Conservation (phyloP, 2,888 invertebrate genomes). For the Clusia tigrina region DNA sequence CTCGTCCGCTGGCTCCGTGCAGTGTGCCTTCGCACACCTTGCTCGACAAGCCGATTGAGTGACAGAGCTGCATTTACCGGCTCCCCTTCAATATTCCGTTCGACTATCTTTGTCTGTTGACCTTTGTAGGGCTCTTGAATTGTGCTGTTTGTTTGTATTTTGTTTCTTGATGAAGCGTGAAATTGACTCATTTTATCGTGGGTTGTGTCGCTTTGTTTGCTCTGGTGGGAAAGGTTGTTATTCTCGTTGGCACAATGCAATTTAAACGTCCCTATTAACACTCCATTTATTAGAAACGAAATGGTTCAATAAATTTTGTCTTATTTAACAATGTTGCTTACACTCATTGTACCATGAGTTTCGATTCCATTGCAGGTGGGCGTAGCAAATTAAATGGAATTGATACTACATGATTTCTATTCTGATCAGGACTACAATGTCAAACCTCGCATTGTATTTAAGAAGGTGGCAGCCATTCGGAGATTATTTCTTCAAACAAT, state of each 20-base stretch:
- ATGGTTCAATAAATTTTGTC: conserved; percentile 19
- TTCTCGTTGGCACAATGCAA: conserved; percentile 34
- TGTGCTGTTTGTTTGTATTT: conserved; percentile 49
- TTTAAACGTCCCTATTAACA: conserved; percentile 59
- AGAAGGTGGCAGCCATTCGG: too few species aligned
- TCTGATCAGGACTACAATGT: too few species aligned
- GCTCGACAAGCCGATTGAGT: conserved; percentile 56
- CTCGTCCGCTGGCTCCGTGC: neutral
- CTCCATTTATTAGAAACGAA: conserved; percentile 50
- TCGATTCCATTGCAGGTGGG: too few species aligned
- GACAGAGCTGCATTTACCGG: conserved; percentile 22
- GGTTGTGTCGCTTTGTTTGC: conserved; percentile 51
- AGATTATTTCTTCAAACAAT: too few species aligned
- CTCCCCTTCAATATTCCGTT: conserved; percentile 12
- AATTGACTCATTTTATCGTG: conserved; percentile 50
- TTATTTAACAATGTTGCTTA: too few species aligned
- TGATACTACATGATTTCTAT: too few species aligned
- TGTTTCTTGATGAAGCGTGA: conserved; percentile 59
- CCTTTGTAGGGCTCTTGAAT: neutral
- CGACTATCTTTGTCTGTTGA: conserved; percentile 15
- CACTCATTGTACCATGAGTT: too few species aligned
- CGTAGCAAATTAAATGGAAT: too few species aligned
- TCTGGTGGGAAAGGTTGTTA: conserved; percentile 29
- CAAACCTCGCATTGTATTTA: too few species aligned
- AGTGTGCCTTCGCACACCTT: conserved; percentile 49